Conservation (phyloP, 2,113 vertebrate genomes). For the Chionodraco myersi region DNA sequence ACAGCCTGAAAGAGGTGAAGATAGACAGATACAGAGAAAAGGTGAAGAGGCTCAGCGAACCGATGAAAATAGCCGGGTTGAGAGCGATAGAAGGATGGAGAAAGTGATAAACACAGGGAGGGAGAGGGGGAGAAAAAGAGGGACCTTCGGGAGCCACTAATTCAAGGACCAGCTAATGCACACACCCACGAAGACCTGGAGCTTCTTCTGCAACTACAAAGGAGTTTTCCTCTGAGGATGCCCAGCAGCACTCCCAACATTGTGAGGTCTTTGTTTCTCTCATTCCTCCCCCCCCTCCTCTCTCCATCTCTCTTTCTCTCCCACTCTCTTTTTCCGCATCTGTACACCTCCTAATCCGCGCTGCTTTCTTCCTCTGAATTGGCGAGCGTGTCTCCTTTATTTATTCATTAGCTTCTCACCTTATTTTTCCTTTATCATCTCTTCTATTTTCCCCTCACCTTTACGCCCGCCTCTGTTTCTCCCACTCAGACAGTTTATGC, state of each 20-base stretch:
- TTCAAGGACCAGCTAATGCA: slow-evolving; percentile 71
- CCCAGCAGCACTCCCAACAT: slow-evolving; percentile 73
- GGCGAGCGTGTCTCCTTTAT: slow-evolving; percentile 57
- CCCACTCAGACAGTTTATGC: slow-evolving; percentile 38
- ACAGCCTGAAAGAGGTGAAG: slow-evolving; percentile 31
- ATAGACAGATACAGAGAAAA: slow-evolving; percentile 38
- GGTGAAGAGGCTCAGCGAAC: slow-evolving; percentile 51
- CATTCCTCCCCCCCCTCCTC: slow-evolving; percentile 22
- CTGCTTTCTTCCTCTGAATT: slow-evolving; percentile 56
- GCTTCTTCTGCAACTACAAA: slow-evolving; percentile 75
- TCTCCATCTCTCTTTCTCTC: slow-evolving; percentile 34
- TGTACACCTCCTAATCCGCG: slow-evolving; percentile 61
- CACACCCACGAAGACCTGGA: slow-evolving; percentile 72
- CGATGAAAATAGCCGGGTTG: slow-evolving; percentile 44
- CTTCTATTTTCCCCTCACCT: slow-evolving; percentile 23
- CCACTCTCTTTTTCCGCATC: slow-evolving; percentile 61
- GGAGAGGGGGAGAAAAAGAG: slow-evolving; percentile 24
- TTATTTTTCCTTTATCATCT: slow-evolving; percentile 21
- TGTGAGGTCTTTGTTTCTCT: slow-evolving; percentile 75
- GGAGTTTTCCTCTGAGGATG: slow-evolving; percentile 74
- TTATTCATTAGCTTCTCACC: slow-evolving; percentile 67
- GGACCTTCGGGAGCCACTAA: slow-evolving; percentile 63
- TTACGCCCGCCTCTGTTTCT: neutral
- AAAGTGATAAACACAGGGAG: slow-evolving; percentile 41
- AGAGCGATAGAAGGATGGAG: slow-evolving; percentile 44